Evolutionary conservation across 1,140 invertebrate species (phyloP), one percentile per base, ranked within the genome.

Genomic region (Trypoxylus dichotomus): DNA sequence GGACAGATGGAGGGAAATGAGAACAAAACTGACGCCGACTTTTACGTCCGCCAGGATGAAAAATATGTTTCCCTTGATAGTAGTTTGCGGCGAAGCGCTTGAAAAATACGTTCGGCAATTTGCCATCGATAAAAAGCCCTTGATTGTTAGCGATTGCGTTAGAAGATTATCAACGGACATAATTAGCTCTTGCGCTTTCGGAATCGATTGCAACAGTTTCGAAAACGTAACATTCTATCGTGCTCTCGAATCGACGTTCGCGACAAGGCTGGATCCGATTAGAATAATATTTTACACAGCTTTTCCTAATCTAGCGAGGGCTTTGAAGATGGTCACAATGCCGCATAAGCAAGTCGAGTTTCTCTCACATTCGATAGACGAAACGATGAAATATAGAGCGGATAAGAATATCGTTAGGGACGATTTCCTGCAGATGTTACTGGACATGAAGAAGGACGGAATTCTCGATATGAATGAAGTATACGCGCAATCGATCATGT

Each of bases 401-500:
- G 79, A 85, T 21, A 86, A 87, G 27, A 85, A 85, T 0, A 82
- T 87, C 0, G 79, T 82, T 0, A 80, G 86, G n/a, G 85, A 89
- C 77, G 90, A 91, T 80, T 89, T 90, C 77, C 78, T 90, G 37
- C 87, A 90, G 77, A 78, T 90, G 3, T 63, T 91, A 71, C 78
- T 90, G 7, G 73, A 82, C 43, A 43, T 81, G 29, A 82, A 81
- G 76, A 79, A 81, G 32, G 11, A 29, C 5, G 75, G 63, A 68
- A 24, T 25, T n/a, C 42, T 79, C 3, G 37, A 63, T 21, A 42
- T 76, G 5, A 71, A 74, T 42, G 75, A 42, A 32, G 25, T 74
- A 2, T n/a, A 41, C 1, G 29, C 90, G 0, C 90, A 93, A 83
- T 87, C 88, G 0, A 89, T 92, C 41, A 87, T 92, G 2, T 92